Evolutionary conservation across 1,140 invertebrate genomes (phyloP).

Genomic region (Bombyx mori): ASM3026992v2 NC_085116.1:11283001-11283500

Average conservation of each 20-base stretch:
- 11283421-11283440: slow-evolving; percentile 37
- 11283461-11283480: slow-evolving; percentile 31
- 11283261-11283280: slow-evolving; percentile 35
- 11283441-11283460: slow-evolving; percentile 32
- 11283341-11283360: slow-evolving; percentile 36
- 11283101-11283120: too few species aligned
- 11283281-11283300: slow-evolving; percentile 50
- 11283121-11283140: too few species aligned
- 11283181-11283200: too few species aligned
- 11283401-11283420: slow-evolving; percentile 30
- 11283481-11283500: slow-evolving; percentile 16
- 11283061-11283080: too few species aligned
- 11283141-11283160: too few species aligned
- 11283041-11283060: too few species aligned
- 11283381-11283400: slow-evolving; percentile 50
- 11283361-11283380: slow-evolving; percentile 58
- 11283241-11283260: not conserved
- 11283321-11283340: slow-evolving; percentile 42
- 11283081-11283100: too few species aligned
- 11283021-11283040: too few species aligned
- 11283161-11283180: too few species aligned
- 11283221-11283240: too few species aligned
- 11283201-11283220: too few species aligned
- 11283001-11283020: too few species aligned
- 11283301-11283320: slow-evolving; percentile 63